These are phyloP conservation scores for Eupithecia pulchellata DNA, from an alignment of 2,888 invertebrate species.

Conservation along the genomic window DNA sequence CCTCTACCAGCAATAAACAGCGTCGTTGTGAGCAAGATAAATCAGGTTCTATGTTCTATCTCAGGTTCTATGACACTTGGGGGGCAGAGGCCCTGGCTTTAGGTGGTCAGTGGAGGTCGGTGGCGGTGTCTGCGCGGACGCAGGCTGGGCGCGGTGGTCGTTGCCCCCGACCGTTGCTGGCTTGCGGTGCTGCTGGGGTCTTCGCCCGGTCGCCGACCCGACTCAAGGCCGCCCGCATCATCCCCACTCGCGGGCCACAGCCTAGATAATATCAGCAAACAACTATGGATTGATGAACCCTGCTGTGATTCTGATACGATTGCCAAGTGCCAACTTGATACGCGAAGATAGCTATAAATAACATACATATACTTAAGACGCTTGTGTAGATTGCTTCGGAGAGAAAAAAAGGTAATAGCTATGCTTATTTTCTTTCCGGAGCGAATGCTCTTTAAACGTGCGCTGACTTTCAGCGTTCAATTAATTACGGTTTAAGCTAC, in stretches of 20 bases:
- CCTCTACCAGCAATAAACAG: slow-evolving; percentile 21
- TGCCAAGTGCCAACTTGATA: slow-evolving; percentile 6
- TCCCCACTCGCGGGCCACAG: slow-evolving; percentile 71
- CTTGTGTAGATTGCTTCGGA: neutral
- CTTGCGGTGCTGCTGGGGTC: slow-evolving; percentile 82
- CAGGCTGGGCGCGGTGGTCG: slow-evolving; percentile 74
- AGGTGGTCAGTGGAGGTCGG: slow-evolving; percentile 62
- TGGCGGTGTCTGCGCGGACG: slow-evolving; percentile 67
- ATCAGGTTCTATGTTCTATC: slow-evolving; percentile 35
- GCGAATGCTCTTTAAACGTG: neutral
- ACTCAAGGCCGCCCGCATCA: slow-evolving; percentile 83
- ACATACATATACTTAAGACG: neutral
- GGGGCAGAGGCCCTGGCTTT: slow-evolving; percentile 49
- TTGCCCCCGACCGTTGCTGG: slow-evolving; percentile 85
- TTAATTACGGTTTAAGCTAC: slow-evolving; percentile 5
- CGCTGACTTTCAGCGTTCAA: slow-evolving; percentile 2
- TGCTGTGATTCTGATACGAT: slow-evolving; percentile 13
- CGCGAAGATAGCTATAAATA: neutral
- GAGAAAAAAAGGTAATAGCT: neutral
- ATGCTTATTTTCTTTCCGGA: neutral
- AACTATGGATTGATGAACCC: slow-evolving; percentile 54
- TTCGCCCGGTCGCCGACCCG: slow-evolving; percentile 85
- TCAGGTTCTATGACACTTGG: slow-evolving; percentile 34
- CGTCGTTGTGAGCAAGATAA: slow-evolving; percentile 23
- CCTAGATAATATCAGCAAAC: slow-evolving; percentile 67